Percentiles rank a stretch among this genome's conserved stretches.
Evolutionary conservation across 2,797 vertebrate genomes (phyloP).

Genomic region (Urophycis tenuis): DNA sequence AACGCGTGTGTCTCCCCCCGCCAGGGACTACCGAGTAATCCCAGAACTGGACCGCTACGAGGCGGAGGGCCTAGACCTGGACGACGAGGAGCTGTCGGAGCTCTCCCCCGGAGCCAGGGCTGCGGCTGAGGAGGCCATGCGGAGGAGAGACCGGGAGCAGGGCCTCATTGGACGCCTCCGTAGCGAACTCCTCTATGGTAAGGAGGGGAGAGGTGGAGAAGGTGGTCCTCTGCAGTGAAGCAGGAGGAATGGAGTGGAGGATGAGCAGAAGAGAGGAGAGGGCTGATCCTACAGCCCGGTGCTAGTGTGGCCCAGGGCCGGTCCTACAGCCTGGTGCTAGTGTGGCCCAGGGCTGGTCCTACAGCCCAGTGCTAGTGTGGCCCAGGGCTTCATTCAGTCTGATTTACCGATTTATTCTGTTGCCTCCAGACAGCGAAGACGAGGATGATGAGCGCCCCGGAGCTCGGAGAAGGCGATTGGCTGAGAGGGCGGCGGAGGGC

Average conservation of each 20-base stretch:
- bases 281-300: background rate
- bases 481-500: conserved; percentile 85
- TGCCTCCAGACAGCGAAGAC: conserved; percentile 82
- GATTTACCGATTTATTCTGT: background rate
- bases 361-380: too few species aligned
- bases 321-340: too few species aligned
- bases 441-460: conserved; percentile 89
- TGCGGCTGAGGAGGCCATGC: conserved; percentile 86
- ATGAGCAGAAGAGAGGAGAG: background rate
- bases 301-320: background rate
- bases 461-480: conserved; percentile 77
- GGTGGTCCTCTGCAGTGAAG: background rate
- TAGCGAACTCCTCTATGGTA: conserved; percentile 81
- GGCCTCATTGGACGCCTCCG: conserved; percentile 79
- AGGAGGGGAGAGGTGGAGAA: conserved; percentile 16
- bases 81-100: conserved; percentile 83
- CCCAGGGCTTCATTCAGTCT: background rate
- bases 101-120: conserved; percentile 88
- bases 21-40: conserved; percentile 91
- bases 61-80: conserved; percentile 84
- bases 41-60: conserved; percentile 89
- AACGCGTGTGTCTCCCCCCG: background rate
- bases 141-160: conserved; percentile 80
- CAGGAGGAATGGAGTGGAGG: background rate
- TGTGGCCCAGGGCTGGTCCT: too few species aligned